Conservation (phyloP, 2,113 vertebrate species). For the Danionella cerebrum region DNA sequence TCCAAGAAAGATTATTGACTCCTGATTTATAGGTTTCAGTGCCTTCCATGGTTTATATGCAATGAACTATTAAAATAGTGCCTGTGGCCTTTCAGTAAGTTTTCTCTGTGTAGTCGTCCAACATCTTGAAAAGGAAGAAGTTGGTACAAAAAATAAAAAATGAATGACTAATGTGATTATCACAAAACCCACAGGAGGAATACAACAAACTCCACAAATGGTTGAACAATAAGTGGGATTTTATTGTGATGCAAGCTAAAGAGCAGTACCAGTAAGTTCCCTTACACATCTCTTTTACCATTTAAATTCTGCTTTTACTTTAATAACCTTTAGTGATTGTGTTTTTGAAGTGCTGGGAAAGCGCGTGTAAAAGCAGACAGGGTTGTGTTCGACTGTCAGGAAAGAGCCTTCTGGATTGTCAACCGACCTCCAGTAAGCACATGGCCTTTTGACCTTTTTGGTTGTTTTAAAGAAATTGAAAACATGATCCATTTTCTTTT, state of each 20-base stretch:
- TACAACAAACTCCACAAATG: constrained; percentile 85
- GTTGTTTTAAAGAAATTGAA: background rate
- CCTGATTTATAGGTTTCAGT: too few relatives aligned
- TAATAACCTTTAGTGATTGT: background rate
- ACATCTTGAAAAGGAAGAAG: too few relatives aligned
- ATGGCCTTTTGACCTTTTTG: background rate
- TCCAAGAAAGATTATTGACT: too few relatives aligned
- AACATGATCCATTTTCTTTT: background rate
- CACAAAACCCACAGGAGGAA: constrained; percentile 66
- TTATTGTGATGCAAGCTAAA: constrained; percentile 89
- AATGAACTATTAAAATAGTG: too few relatives aligned
- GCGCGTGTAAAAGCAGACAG: constrained; percentile 82
- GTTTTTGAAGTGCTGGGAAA: constrained; percentile 71
- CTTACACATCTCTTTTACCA: background rate
- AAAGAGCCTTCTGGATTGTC: constrained; percentile 92
- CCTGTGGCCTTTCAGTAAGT: too few relatives aligned
- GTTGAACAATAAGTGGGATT: constrained; percentile 97
- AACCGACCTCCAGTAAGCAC: constrained; percentile 79
- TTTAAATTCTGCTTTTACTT: background rate
- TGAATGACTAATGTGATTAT: background rate
- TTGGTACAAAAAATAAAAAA: too few relatives aligned
- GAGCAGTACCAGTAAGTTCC: constrained; percentile 85
- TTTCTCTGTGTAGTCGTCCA: too few relatives aligned
- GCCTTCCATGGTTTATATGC: too few relatives aligned
- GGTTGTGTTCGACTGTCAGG: constrained; percentile 87